Conservation (phyloP, 1,140 invertebrate genomes). For the Penaeus indicus region DNA sequence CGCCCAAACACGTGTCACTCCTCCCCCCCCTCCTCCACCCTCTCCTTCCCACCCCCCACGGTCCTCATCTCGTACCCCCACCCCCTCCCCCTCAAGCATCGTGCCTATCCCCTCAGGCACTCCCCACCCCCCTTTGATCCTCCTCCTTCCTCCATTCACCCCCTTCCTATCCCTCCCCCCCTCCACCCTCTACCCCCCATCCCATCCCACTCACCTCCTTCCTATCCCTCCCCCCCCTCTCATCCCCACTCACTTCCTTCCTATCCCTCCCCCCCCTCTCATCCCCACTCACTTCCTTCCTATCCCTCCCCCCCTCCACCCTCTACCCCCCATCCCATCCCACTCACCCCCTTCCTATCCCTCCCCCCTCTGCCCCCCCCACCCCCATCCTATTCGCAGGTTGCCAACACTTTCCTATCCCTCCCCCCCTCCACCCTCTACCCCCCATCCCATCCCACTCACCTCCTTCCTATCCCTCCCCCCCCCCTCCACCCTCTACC, state of each 20-base stretch:
- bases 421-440: too few species aligned
- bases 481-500: too few species aligned
- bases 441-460: too few species aligned
- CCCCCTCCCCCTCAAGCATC: neutral
- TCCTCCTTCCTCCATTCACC: neutral
- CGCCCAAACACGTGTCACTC: too few species aligned
- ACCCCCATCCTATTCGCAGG: too few species aligned
- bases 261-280: neutral
- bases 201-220: neutral
- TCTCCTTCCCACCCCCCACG: too few species aligned
- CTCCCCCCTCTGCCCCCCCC: too few species aligned
- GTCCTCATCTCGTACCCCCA: neutral
- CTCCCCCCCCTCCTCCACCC: too few species aligned
- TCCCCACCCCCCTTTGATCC: neutral
- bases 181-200: neutral
- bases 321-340: neutral
- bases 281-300: neutral
- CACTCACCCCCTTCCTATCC: neutral
- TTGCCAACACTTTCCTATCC: too few species aligned
- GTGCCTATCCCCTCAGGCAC: too few species aligned
- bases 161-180: neutral
- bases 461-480: too few species aligned
- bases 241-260: too few species aligned
- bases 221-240: neutral
- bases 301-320: neutral